phyloP scores from a whole-genome alignment of 2,888 invertebrate genomes.

The Aphidius colemani region DNA sequence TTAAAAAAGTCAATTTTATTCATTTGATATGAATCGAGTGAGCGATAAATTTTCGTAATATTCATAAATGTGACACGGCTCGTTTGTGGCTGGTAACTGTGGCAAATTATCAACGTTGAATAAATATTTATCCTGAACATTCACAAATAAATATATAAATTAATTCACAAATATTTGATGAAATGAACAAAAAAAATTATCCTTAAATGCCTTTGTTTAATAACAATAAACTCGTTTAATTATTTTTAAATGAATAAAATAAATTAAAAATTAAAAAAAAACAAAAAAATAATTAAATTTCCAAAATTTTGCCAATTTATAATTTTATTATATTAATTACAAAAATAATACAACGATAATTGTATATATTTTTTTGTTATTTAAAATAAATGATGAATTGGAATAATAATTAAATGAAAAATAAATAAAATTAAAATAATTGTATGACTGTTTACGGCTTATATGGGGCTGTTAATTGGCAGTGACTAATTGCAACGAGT shows the following conservation, averaged over 20 bases:
- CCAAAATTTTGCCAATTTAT: neutral
- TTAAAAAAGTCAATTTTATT: neutral
- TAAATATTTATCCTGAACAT: too few species aligned
- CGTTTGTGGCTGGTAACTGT: neutral
- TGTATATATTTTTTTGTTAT: constrained; percentile 1
- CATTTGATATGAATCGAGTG: neutral
- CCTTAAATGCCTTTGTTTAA: too few species aligned
- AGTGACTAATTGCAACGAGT: constrained; percentile 58
- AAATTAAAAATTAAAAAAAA: too few species aligned
- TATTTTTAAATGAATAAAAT: too few species aligned
- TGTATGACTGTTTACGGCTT: constrained; percentile 54
- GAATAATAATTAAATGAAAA: neutral
- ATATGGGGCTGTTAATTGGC: constrained; percentile 60
- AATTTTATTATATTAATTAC: neutral
- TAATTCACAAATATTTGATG: too few species aligned
- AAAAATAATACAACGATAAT: neutral
- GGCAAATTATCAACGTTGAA: too few species aligned
- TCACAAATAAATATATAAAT: too few species aligned
- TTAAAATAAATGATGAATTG: constrained; percentile 7
- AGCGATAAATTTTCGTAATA: constrained; percentile 13
- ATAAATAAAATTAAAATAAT: neutral
- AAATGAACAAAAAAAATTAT: too few species aligned
- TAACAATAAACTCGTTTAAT: too few species aligned
- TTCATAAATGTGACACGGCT: constrained; percentile 19
- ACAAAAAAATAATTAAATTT: too few species aligned